Evolutionary conservation across 1,140 invertebrate genomes (phyloP), one percentile per base, ranked within the genome.

Genomic region (Bombus cullumanus): DNA sequence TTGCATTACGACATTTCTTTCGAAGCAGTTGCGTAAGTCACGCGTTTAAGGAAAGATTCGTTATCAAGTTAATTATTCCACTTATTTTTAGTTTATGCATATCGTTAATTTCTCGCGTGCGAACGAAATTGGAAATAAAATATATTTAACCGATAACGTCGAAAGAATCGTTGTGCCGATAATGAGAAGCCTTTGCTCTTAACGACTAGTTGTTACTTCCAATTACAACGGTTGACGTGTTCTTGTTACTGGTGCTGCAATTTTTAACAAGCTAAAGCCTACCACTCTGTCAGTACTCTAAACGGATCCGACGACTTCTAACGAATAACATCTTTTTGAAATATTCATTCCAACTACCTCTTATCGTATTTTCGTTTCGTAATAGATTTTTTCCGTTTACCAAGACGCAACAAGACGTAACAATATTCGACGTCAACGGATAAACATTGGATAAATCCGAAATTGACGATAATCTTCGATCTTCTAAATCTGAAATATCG

Each of bases 211-310:
- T n/a, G 75, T 59, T 77, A 28, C 34, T 57, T 57, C 47, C 75
- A 77, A 59, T 77, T 77, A 62, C 34, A 34, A 77, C 9, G 53
- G 6, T 12, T 5, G 8, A 28, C 47, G 73, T 2, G 25, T 75
- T 57, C 43, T 53, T 34, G 73, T 75, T 75, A 75, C 13, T 3
- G 43, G 5, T 28, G 0, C 5, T n/a, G 34, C 37, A 77, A 39
- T 39, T 77, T 77, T 77, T 75, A 75, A 75, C 73, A 57, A 75
- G 43, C 73, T 13, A 13, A n/a, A 34, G 25, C 22, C 25, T 10
- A 31, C 12, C 10, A 5, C 2, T 13, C 13, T 28, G n/a, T 66
- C 64, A 2, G 6, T 18, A 15, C 22, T 37, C 31, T 28, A 75
- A 75, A n/a, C 9, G 1, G 25, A 37, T 41, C 28, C 39, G 12